Evolutionary conservation across 1,140 invertebrate species (phyloP), one percentile per base, ranked within the genome.

Genomic region (Sycophaga agraensis): DNA sequence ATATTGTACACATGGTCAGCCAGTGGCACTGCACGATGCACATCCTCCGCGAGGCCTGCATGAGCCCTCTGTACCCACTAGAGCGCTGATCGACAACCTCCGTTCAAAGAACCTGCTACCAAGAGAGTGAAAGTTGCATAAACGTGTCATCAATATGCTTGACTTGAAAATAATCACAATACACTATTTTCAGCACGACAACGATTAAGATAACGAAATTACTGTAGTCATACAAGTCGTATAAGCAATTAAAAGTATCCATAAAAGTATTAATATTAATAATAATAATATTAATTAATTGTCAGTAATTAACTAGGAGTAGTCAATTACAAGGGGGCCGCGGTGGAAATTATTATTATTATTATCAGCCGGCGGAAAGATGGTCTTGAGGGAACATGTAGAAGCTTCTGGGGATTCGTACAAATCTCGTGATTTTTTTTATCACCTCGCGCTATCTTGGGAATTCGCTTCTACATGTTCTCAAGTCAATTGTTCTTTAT

Each of bases 401-500:
- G 50, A 59, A 51, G 51, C 37, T 12, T 22, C 26, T 21, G 5
- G 19, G 54, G 12, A 16, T 19, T 46, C 6, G 43, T 50, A 49
- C 24, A 59, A 49, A 50, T 35, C 16, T 46, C 22, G 1, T 19
- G 8, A 26, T 48, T 37, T n/a, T n/a, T n/a, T n/a, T n/a, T n/a
- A n/a, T n/a, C 31, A 6, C 8, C 1, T 26, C 9, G 19, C 0
- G 34, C 34, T 34, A 28, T 35, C 28, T 19, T 22, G 55, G 55
- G 21, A 35, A 37, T 17, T n/a, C n/a, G 26, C 34, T 57, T 48
- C 55, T 48, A 48, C 37, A 46, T 37, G 43, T 48, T 57, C 48
- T 24, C 26, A 17, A 43, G 17, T 31, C n/a, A n/a, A n/a, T n/a
- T n/a, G n/a, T n/a, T 16, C 7, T 2, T 2, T n/a, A 22, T 14